These are phyloP conservation scores for Eumeta japonica DNA, from an alignment of 1,140 invertebrate species.

Conservation along the genomic window DNA sequence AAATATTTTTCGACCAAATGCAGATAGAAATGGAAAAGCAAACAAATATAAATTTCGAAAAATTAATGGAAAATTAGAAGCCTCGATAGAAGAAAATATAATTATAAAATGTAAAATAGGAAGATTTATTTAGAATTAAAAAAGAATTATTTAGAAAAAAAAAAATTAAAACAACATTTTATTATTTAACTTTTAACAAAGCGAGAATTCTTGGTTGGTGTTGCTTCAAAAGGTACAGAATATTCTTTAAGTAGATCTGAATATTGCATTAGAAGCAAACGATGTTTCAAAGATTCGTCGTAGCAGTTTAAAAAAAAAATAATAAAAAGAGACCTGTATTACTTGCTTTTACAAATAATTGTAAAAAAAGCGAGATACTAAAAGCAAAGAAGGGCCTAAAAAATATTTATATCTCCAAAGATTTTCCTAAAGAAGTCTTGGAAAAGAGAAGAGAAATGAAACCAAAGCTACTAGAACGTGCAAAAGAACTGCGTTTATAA, in stretches of 20 bases:
- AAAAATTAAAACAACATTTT: conserved; percentile 19
- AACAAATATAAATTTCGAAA: conserved; percentile 14
- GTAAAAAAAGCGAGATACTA: conserved; percentile 15
- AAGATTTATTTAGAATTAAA: conserved; percentile 11
- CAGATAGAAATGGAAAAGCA: conserved; percentile 18
- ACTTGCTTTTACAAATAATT: conserved; percentile 9
- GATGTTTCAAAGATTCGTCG: conserved; percentile 9
- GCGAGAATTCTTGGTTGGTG: conserved; percentile 7
- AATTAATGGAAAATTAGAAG: conserved; percentile 19
- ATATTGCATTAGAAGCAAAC: conserved; percentile 11
- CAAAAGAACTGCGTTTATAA: conserved; percentile 13
- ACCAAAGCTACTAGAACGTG: conserved; percentile 14
- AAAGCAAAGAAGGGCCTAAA: conserved; percentile 13
- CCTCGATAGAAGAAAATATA: conserved; percentile 14
- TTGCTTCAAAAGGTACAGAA: conserved; percentile 9
- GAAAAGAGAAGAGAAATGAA: conserved; percentile 15
- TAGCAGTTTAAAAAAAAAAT: conserved; percentile 7
- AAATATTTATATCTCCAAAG: conserved; percentile 14
- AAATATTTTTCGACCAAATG: conserved; percentile 15
- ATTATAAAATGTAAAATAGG: conserved; percentile 16
- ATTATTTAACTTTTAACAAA: conserved; percentile 15
- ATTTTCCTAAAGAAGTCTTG: conserved; percentile 19
- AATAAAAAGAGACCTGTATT: conserved; percentile 15
- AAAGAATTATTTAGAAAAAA: conserved; percentile 11
- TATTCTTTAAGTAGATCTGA: too few species aligned